Evolutionary conservation across 2,797 vertebrate genomes (phyloP).

Genomic region (Taeniopygia guttata): DNA sequence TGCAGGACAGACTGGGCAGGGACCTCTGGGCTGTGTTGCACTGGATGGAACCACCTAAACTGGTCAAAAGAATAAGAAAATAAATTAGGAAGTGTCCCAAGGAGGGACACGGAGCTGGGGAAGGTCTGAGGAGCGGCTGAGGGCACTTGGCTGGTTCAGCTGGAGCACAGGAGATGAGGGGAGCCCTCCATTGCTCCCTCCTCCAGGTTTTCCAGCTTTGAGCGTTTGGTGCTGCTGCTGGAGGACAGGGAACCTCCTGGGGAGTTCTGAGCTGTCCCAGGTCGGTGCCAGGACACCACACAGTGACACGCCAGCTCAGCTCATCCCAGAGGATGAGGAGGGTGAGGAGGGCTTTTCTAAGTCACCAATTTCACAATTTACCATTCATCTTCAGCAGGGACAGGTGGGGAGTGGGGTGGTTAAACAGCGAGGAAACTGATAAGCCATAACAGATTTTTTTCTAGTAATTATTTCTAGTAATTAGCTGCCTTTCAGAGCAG

Average conservation of each 20-base stretch:
- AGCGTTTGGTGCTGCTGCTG: not conserved
- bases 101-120: not conserved
- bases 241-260: not conserved
- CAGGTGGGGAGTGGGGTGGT: not conserved
- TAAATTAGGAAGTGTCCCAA: not conserved
- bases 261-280: not conserved
- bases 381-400: not conserved
- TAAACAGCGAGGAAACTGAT: conserved; percentile 28
- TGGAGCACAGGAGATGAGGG: not conserved
- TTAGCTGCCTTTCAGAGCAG: conserved; percentile 66
- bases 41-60: not conserved
- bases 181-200: not conserved
- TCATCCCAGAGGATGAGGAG: not conserved
- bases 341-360: not conserved
- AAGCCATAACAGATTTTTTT: conserved; percentile 60
- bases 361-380: not conserved
- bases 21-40: not conserved
- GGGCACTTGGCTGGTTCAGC: not conserved
- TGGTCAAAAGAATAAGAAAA: not conserved
- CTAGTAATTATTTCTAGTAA: conserved; percentile 70
- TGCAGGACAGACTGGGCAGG: not conserved
- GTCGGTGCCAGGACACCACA: not conserved
- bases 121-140: not conserved
- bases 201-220: not conserved
- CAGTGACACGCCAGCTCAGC: rapidly evolving